Conservation (phyloP, 2,888 invertebrate genomes). For the Lepidochrysops patricia region DNA sequence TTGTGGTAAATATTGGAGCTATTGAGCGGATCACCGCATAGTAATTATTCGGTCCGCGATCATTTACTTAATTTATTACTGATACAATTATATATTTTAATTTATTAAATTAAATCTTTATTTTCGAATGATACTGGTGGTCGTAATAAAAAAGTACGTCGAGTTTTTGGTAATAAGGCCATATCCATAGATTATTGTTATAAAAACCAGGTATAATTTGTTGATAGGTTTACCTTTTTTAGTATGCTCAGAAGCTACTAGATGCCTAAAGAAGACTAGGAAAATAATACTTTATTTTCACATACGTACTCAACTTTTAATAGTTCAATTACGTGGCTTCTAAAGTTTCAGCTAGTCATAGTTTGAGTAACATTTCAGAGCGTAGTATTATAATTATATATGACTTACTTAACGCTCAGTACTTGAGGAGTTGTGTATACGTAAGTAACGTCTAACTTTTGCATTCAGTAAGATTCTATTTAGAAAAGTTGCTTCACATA, state of each 20-base stretch:
- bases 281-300: no score
- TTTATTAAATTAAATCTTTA: no score
- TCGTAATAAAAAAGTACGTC: no score
- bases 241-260: no score
- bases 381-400: neutral
- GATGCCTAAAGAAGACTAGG: no score
- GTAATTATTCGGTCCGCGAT: neutral
- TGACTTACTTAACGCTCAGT: neutral
- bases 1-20: constrained; percentile 2
- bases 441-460: neutral
- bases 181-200: no score
- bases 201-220: no score
- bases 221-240: no score
- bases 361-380: neutral
- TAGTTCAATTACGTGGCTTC: neutral
- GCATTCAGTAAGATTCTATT: neutral
- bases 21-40: constrained; percentile 5
- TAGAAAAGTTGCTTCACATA: neutral
- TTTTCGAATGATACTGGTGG: no score
- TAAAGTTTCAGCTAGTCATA: neutral
- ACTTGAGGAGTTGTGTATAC: neutral
- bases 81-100: neutral
- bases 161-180: no score
- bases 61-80: neutral
- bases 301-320: no score